Evolutionary conservation across 2,888 invertebrate genomes (phyloP).

Genomic region (Drosophila kokeensis): DNA sequence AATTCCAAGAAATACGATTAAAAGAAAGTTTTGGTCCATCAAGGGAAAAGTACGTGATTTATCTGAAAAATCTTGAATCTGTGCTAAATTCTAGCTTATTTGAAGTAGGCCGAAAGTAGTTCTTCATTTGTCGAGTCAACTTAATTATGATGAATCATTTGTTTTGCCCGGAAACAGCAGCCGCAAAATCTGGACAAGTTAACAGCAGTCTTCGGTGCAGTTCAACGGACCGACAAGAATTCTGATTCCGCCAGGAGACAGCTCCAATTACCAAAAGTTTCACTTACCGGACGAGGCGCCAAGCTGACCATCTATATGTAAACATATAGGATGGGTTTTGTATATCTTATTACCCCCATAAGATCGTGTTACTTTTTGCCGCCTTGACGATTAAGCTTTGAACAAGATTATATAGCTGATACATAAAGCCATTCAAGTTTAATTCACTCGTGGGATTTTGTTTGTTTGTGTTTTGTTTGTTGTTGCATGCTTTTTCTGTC

Average conservation of each 20-base stretch:
- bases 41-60: constrained; percentile 46
- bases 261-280: constrained; percentile 53
- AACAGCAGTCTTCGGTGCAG: constrained; percentile 10
- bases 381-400: constrained; percentile 19
- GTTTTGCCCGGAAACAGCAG: constrained; percentile 28
- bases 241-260: constrained; percentile 32
- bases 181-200: background rate
- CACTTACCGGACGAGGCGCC: constrained; percentile 43
- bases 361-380: constrained; percentile 29
- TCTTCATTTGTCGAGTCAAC: background rate
- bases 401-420: constrained; percentile 32
- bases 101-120: constrained; percentile 14
- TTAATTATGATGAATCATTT: constrained; percentile 44
- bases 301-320: constrained; percentile 7
- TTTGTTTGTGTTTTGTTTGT: constrained; percentile 26
- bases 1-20: constrained; percentile 1
- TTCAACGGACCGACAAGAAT: constrained; percentile 51
- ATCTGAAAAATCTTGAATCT: constrained; percentile 23
- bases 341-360: background rate
- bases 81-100: constrained; percentile 1
- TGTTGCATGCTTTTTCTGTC: constrained; percentile 18
- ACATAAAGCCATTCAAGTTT: constrained; percentile 64
- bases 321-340: background rate
- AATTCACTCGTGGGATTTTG: constrained; percentile 73
- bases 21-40: background rate